phyloP scores from a whole-genome alignment of 2,888 invertebrate species.

The Idaea dimidiata region DNA sequence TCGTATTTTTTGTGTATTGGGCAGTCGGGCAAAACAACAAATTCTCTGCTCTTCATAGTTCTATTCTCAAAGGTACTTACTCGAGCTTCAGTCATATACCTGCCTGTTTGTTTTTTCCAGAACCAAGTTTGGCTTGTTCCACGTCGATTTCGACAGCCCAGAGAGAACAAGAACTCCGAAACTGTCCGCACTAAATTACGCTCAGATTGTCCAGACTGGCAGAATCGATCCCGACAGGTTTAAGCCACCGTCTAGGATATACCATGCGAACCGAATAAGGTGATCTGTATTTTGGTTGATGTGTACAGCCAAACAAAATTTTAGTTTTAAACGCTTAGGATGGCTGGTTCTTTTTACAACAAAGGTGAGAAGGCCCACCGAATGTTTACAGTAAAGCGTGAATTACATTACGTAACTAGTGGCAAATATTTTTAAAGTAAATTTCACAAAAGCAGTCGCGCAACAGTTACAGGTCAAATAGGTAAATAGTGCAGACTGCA shows the following conservation, averaged over 20 bases:
- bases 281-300: constrained; percentile 8
- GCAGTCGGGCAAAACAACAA: not conserved
- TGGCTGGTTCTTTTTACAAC: not conserved
- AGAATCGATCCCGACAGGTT: constrained; percentile 63
- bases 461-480: too few relatives aligned
- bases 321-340: not conserved
- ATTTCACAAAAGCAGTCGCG: too few relatives aligned
- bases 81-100: not conserved
- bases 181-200: constrained; percentile 64
- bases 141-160: constrained; percentile 67
- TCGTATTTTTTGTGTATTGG: too few relatives aligned
- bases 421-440: too few relatives aligned
- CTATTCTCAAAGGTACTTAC: not conserved
- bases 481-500: too few relatives aligned
- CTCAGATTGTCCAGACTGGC: constrained; percentile 60
- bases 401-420: too few relatives aligned
- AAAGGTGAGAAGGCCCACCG: too few relatives aligned
- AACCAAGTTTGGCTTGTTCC: constrained; percentile 69
- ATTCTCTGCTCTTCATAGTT: not conserved
- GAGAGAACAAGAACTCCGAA: constrained; percentile 67
- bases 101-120: constrained; percentile 44
- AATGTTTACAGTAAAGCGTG: too few relatives aligned
- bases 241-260: constrained; percentile 30
- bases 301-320: not conserved
- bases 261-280: constrained; percentile 16